Evolutionary conservation across 1,140 invertebrate species (phyloP).

Genomic region (Papilio machaon): DNA sequence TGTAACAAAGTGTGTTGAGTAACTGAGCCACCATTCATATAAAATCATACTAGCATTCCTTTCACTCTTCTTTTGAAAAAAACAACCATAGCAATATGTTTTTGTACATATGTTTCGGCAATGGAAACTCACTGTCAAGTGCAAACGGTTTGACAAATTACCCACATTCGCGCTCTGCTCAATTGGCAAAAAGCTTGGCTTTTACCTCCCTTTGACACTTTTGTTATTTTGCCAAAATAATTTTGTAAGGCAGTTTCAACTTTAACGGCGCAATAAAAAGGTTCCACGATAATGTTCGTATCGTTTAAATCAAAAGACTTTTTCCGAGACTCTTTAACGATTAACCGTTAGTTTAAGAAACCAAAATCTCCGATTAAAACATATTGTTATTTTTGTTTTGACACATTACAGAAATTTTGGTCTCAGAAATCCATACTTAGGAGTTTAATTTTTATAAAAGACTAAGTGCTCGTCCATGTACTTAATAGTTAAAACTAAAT

Average conservation of each 20-base stretch:
- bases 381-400: no score
- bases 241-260: background rate
- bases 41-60: background rate
- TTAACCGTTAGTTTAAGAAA: no score
- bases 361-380: no score
- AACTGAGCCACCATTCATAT: background rate
- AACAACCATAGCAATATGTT: background rate
- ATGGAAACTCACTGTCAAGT: background rate
- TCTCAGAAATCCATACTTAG: no score
- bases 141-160: background rate
- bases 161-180: background rate
- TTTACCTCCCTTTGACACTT: background rate
- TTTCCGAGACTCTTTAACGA: no score
- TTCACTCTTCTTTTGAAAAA: background rate
- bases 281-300: background rate
- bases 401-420: no score
- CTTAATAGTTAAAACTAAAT: no score
- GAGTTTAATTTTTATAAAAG: no score
- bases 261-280: background rate
- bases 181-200: slow-evolving; percentile 2
- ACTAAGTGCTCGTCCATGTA: no score
- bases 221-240: background rate
- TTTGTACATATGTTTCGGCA: background rate
- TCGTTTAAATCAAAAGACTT: background rate
- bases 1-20: background rate